Conservation (phyloP, 2,113 vertebrate species). For the Clarias gariepinus region DNA sequence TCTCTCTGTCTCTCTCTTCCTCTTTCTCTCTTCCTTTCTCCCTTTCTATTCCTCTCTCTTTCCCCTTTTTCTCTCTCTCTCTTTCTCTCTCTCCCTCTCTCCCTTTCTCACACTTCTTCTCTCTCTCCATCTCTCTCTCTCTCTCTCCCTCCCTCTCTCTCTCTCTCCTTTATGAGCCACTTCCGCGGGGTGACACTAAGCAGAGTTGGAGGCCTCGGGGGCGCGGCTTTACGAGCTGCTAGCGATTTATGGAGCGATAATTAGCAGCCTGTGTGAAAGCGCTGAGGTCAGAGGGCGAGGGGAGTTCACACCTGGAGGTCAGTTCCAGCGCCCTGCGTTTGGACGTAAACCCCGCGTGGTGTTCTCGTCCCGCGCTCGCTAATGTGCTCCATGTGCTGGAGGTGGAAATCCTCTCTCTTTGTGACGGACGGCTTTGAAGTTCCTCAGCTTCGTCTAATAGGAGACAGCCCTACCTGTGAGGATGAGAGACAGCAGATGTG, state of each 20-base stretch:
- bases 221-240: conserved; percentile 28
- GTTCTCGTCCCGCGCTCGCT: not conserved
- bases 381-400: conserved; percentile 38
- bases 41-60: too few species aligned
- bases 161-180: conserved; percentile 6
- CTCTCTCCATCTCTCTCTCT: not conserved
- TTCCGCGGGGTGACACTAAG: conserved; percentile 49
- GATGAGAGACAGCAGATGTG: conserved; percentile 33
- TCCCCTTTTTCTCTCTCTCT: too few species aligned
- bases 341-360: not conserved
- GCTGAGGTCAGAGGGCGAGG: conserved; percentile 32
- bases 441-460: conserved; percentile 17
- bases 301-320: conserved; percentile 65
- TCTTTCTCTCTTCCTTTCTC: too few species aligned
- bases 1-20: too few species aligned
- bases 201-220: conserved; percentile 38
- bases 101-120: too few species aligned
- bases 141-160: too few species aligned
- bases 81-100: too few species aligned
- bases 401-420: not conserved
- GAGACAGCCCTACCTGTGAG: conserved; percentile 36
- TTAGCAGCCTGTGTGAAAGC: conserved; percentile 26
- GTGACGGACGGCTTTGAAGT: conserved; percentile 42
- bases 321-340: conserved; percentile 43
- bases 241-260: conserved; percentile 40